Conservation (phyloP, 2,797 vertebrate species). For the Parauchenoglanis ngamensis region DNA sequence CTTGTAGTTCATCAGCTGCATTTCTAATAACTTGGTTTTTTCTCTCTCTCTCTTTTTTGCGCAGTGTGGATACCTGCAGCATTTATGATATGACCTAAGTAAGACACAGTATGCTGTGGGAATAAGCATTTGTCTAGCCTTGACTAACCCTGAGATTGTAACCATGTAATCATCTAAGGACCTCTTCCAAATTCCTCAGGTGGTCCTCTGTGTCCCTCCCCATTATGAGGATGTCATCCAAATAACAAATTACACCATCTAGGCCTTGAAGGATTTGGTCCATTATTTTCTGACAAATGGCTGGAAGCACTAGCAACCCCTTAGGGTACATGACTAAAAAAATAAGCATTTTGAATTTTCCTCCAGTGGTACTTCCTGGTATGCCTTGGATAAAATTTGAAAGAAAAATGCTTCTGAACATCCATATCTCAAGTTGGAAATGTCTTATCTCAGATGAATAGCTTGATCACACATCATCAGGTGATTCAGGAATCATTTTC, state of each 20-base stretch:
- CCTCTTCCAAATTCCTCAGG: conserved; percentile 10
- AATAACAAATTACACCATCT: conserved; percentile 16
- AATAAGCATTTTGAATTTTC: background rate
- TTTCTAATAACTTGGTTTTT: background rate
- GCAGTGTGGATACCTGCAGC: background rate
- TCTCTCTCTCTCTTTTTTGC: too few species aligned
- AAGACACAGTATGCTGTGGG: background rate
- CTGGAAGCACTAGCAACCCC: background rate
- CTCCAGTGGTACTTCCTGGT: conserved; percentile 1
- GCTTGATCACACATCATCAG: background rate
- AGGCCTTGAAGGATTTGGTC: conserved; percentile 18
- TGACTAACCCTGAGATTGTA: background rate
- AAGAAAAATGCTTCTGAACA: background rate
- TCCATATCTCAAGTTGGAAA: conserved; percentile 28
- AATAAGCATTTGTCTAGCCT: conserved; percentile 17
- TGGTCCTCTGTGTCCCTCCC: conserved; percentile 2
- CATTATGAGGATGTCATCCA: conserved; percentile 19
- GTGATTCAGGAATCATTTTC: background rate
- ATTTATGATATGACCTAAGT: background rate
- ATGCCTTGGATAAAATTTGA: background rate
- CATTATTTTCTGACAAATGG: conserved; percentile 17
- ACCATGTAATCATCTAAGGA: background rate
- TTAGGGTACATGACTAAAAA: background rate
- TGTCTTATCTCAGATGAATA: background rate
- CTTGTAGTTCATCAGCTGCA: background rate